Conservation (phyloP, 2,797 vertebrate species). For the Trematomus bernacchii region DNA sequence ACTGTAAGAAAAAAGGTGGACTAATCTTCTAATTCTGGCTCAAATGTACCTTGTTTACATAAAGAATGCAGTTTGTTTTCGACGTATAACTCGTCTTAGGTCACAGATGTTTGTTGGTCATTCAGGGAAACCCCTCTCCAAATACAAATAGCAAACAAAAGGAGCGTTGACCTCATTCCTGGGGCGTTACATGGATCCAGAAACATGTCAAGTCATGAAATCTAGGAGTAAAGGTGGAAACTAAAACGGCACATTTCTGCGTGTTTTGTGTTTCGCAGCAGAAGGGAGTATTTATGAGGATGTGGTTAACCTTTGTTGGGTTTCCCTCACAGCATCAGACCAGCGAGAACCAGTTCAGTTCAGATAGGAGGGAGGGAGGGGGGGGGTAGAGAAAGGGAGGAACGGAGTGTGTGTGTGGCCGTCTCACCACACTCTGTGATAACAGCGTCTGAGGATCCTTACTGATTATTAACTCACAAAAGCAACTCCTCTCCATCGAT, state of each 20-base stretch:
- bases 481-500: too few relatives aligned
- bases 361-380: slow-evolving; percentile 26
- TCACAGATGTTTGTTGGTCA: slow-evolving; percentile 12
- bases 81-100: not conserved
- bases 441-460: too few relatives aligned
- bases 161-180: not conserved
- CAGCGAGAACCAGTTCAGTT: slow-evolving; percentile 81
- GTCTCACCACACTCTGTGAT: too few relatives aligned
- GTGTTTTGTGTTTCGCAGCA: slow-evolving; percentile 44
- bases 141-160: too few relatives aligned
- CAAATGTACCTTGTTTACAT: not conserved
- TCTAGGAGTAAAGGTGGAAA: not conserved
- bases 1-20: not conserved
- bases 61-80: not conserved
- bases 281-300: slow-evolving; percentile 54
- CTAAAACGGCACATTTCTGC: not conserved
- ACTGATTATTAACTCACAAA: too few relatives aligned
- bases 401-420: not conserved
- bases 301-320: slow-evolving; percentile 63
- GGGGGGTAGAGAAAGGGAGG: not conserved
- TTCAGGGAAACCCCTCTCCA: slow-evolving; percentile 4
- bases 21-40: not conserved
- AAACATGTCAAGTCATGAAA: slow-evolving; percentile 39
- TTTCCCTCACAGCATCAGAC: slow-evolving; percentile 65
- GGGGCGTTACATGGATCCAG: not conserved